These are phyloP conservation scores for Fragum whitleyi DNA, from an alignment of 2,888 invertebrate genomes.

Conservation along the genomic window DNA sequence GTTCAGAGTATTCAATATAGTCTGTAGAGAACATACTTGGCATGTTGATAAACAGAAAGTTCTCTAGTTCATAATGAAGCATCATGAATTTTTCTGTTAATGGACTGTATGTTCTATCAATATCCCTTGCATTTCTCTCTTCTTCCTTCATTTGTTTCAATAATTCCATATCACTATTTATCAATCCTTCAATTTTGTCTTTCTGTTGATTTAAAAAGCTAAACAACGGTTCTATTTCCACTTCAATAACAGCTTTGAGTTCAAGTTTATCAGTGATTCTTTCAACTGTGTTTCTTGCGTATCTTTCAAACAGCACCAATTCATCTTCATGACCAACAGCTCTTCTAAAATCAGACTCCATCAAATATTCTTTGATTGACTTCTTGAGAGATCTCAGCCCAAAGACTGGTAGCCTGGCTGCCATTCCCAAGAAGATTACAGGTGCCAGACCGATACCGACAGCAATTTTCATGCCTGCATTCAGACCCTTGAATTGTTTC, in stretches of 20 bases:
- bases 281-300: constrained; percentile 61
- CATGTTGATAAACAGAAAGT: constrained; percentile 46
- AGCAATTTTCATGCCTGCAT: constrained; percentile 62
- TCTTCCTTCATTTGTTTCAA: constrained; percentile 61
- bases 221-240: constrained; percentile 59
- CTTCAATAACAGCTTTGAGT: constrained; percentile 57
- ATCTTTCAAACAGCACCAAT: constrained; percentile 53
- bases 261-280: constrained; percentile 58
- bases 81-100: constrained; percentile 62
- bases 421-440: constrained; percentile 68
- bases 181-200: constrained; percentile 51
- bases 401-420: constrained; percentile 69
- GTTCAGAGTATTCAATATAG: background rate
- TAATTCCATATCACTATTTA: constrained; percentile 59
- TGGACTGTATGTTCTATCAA: constrained; percentile 64
- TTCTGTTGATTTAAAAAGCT: constrained; percentile 59
- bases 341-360: constrained; percentile 59
- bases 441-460: constrained; percentile 74
- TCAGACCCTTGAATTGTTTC: constrained; percentile 54
- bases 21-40: constrained; percentile 14
- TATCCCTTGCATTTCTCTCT: constrained; percentile 53
- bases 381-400: constrained; percentile 66
- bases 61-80: constrained; percentile 29
- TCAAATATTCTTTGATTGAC: constrained; percentile 51
- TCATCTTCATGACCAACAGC: constrained; percentile 50